Evolutionary conservation across 2,113 vertebrate genomes (phyloP).

Genomic region (Cyprinodon variegatus): DNA sequence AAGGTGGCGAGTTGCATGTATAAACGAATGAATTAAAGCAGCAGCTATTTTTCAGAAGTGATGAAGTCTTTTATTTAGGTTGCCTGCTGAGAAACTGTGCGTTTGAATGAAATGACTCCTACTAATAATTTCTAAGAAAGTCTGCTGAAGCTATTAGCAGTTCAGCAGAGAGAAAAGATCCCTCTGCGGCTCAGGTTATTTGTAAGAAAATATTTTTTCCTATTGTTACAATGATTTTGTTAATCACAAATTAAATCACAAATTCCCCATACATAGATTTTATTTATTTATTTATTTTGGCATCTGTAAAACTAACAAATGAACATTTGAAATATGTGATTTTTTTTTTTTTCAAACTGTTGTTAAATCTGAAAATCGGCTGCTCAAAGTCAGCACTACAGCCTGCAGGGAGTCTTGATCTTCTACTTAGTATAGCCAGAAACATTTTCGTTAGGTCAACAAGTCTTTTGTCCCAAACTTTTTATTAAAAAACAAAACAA

Average conservation of each 20-base stretch:
- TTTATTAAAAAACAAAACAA: too few relatives aligned
- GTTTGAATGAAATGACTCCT: not conserved
- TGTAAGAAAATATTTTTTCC: not conserved
- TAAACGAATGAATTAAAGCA: not conserved
- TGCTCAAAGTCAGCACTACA: not conserved
- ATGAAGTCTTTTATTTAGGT: not conserved
- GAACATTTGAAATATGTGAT: too few relatives aligned
- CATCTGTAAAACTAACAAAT: too few relatives aligned
- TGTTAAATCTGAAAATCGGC: not conserved
- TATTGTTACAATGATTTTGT: not conserved
- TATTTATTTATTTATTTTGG: not conserved
- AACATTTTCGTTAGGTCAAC: too few relatives aligned
- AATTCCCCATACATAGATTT: not conserved
- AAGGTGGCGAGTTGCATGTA: slow-evolving; percentile 4
- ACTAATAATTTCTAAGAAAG: not conserved
- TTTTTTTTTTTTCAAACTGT: too few relatives aligned
- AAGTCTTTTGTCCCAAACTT: not conserved
- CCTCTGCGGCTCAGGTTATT: not conserved
- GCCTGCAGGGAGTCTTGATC: too few relatives aligned
- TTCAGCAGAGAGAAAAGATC: not conserved
- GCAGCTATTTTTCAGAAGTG: not conserved
- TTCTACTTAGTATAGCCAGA: too few relatives aligned
- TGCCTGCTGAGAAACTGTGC: not conserved
- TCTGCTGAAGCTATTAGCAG: not conserved
- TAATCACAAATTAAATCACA: not conserved